Percentiles rank a stretch among this genome's conserved stretches.
Conservation (phyloP, 2,113 vertebrate species). For the Oenanthe oenanthe region DNA sequence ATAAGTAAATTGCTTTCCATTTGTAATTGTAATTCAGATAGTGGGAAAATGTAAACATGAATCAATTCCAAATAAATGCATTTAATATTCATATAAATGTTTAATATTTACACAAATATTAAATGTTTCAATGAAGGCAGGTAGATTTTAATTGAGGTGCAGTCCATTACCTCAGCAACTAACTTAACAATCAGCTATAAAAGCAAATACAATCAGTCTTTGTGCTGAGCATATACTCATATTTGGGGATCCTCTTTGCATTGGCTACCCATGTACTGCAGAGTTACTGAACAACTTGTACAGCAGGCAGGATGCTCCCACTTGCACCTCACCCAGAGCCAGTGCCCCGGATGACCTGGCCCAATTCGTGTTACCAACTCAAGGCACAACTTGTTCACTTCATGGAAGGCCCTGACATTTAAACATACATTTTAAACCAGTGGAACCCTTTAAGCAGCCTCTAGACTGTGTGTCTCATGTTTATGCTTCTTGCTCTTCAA, state of each 20-base stretch:
- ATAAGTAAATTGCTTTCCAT: slow-evolving; percentile 61
- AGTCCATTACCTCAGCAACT: not conserved
- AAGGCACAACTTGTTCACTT: not conserved
- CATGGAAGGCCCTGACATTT: slow-evolving; percentile 40
- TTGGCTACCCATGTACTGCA: rapidly evolving
- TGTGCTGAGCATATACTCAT: not conserved
- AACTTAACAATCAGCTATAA: slow-evolving; percentile 11
- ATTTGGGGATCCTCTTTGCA: not conserved
- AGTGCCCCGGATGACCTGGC: not conserved
- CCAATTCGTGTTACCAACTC: not conserved
- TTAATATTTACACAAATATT: slow-evolving; percentile 73
- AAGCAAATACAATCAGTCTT: slow-evolving; percentile 25
- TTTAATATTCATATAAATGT: slow-evolving; percentile 65
- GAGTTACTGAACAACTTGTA: not conserved
- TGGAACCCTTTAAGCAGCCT: slow-evolving; percentile 59
- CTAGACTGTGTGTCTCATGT: slow-evolving; percentile 54
- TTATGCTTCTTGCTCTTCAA: slow-evolving; percentile 73
- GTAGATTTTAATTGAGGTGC: slow-evolving; percentile 60
- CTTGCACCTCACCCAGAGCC: rapidly evolving
- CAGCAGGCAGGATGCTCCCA: not conserved
- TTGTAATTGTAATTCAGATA: slow-evolving; percentile 58
- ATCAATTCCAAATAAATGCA: slow-evolving; percentile 63
- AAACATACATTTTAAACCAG: slow-evolving; percentile 55
- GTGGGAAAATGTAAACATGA: slow-evolving; percentile 65
- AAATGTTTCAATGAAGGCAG: slow-evolving; percentile 41